Base-by-base conservation (phyloP, 2,113 vertebrate species). In the Catharus bicknelli region DNA sequence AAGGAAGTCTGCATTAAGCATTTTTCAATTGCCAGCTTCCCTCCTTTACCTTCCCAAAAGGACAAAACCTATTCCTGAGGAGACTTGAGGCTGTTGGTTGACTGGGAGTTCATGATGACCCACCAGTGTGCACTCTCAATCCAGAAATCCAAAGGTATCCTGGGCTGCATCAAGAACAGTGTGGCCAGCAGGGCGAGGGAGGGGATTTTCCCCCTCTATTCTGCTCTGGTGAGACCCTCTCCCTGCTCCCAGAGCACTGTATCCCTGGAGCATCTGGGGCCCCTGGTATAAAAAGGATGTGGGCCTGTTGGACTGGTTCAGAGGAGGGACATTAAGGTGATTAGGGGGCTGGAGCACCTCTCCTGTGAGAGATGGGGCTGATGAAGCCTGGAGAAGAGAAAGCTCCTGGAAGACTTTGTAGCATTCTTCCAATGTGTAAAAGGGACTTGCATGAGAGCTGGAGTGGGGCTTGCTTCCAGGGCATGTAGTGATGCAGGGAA, bases 71-170 rank as follows among this genome's bases (percentile, higher is more conserved):
- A 11, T 48, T 29, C 6, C 29, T 82, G 48, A 55, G 47, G 47
- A 34, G 30, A 32, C 8, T 8, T 13, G 54, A 54, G 11, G 40
- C 11, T 59, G 20, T 30, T 61, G 45, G 2, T 40, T 67, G 20
- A 26, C 19, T 10, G 7, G n/a, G 43, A 40, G 14, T 3, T 40
- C 40, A 27, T 5, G 11, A 7, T 15, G 40, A 45, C 32, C 13
- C 0, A 1, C 15, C 6, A 42, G 11, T 1, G 11, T 12, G n/a
- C 16, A 5, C 19, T 59, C 14, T 1, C 11, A 68, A 3, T 9
- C 62, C 4, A 7, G 13, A 15, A 30, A 40, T 19, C 16, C n/a
- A 54, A 0, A 0, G 0, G 7, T 53, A 13, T 40, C 68, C 29
- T 34, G 47, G 20, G 11, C 38, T 54, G n/a, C 54, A 34, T 34